These are phyloP conservation scores for Sebastes paucispinis DNA, from an alignment of 2,797 vertebrate genomes.

Conservation along the genomic window DNA sequence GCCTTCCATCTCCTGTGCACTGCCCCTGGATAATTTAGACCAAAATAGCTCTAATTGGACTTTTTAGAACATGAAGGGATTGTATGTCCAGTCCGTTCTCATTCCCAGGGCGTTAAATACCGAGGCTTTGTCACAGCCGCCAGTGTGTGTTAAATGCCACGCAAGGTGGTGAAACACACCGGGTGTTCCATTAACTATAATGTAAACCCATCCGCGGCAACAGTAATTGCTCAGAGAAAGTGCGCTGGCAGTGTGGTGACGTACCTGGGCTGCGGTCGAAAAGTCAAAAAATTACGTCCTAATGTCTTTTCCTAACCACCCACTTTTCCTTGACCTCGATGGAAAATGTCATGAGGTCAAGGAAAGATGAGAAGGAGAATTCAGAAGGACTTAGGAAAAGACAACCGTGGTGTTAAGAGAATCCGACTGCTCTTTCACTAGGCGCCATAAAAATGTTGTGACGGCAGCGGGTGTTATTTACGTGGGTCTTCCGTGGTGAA, in stretches of 20 bases:
- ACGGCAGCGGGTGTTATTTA: not conserved
- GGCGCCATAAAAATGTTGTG: not conserved
- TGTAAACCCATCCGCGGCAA: not conserved
- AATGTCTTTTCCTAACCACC: too few relatives aligned
- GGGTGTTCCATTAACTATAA: not conserved
- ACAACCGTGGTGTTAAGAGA: not conserved
- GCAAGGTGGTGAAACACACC: not conserved
- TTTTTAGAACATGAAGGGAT: not conserved
- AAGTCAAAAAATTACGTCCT: too few relatives aligned
- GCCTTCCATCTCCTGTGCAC: not conserved
- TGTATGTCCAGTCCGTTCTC: not conserved
- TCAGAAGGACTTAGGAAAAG: too few relatives aligned
- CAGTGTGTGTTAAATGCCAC: not conserved
- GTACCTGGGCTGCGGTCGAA: too few relatives aligned
- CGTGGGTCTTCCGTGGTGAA: too few relatives aligned
- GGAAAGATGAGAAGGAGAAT: too few relatives aligned
- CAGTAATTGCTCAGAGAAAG: too few relatives aligned
- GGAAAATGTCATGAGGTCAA: too few relatives aligned
- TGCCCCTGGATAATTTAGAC: not conserved
- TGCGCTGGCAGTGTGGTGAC: too few relatives aligned
- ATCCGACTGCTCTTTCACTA: not conserved
- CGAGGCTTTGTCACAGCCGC: not conserved
- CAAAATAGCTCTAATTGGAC: slow-evolving; percentile 1
- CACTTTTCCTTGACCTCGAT: too few relatives aligned
- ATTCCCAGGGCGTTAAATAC: not conserved